A percentile compares a stretch with the other conserved stretches of the same genome.
phyloP scores from a whole-genome alignment of 2,888 invertebrate genomes.

The Drosophila demipolita region DNA sequence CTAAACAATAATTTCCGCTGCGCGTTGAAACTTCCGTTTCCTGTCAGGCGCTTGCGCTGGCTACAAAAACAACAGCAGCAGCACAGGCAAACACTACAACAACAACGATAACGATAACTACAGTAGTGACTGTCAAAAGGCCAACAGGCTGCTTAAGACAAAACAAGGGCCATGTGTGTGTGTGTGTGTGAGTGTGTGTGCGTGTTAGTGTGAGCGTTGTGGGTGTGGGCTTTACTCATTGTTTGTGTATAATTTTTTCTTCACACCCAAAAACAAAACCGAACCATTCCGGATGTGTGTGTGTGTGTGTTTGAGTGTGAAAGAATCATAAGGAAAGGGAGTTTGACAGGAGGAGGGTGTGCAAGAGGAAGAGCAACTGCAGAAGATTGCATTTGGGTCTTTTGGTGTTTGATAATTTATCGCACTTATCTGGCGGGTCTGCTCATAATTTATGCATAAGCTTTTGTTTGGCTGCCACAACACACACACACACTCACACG shows the following conservation, averaged over 20 bases:
- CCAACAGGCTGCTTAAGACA: constrained; percentile 62
- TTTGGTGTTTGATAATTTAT: constrained; percentile 73
- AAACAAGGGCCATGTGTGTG: constrained; percentile 52
- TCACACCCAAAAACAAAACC: constrained; percentile 58
- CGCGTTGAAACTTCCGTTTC: constrained; percentile 76
- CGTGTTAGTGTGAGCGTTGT: constrained; percentile 16
- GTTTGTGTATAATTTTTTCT: constrained; percentile 45
- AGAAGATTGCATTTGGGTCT: constrained; percentile 60
- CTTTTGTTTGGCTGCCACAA: constrained; percentile 57
- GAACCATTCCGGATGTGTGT: constrained; percentile 19
- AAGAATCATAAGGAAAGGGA: constrained; percentile 1
- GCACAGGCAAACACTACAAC: not conserved
- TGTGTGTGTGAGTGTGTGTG: constrained; percentile 1
- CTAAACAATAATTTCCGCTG: constrained; percentile 78
- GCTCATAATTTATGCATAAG: constrained; percentile 77
- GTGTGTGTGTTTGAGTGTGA: constrained; percentile 2
- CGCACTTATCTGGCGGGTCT: constrained; percentile 71
- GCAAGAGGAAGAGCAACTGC: constrained; percentile 35
- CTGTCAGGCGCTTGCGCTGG: constrained; percentile 49
- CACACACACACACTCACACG: not conserved
- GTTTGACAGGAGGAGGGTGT: too few species aligned
- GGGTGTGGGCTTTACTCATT: constrained; percentile 38
- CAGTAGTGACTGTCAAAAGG: constrained; percentile 15
- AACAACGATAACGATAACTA: not conserved
- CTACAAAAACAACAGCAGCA: constrained; percentile 46